A percentile compares a stretch with the other conserved stretches of the same genome.
Conservation (phyloP, 2,113 vertebrate genomes). For the Toxostoma redivivum region DNA sequence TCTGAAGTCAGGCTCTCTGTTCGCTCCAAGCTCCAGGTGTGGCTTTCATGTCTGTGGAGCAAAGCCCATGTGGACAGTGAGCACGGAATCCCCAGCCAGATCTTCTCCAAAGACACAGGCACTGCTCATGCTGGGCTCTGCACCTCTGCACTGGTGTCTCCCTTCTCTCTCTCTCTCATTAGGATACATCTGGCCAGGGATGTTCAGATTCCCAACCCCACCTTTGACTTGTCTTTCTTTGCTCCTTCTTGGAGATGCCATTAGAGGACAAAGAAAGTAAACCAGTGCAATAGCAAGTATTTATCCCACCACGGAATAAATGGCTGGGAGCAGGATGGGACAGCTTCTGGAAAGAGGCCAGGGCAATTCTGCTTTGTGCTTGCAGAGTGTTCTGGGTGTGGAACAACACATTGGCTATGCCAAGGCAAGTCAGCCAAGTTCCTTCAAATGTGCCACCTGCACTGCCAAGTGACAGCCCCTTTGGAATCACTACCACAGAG, state of each 20-base stretch:
- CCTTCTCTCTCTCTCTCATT: neutral
- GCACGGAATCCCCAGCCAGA: neutral
- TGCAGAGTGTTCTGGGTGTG: neutral
- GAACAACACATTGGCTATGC: neutral
- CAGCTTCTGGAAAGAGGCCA: neutral
- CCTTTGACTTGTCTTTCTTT: neutral
- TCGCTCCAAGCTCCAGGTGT: slow-evolving; percentile 93
- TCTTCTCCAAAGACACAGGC: neutral
- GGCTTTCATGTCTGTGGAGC: slow-evolving; percentile 87
- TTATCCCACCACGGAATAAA: neutral
- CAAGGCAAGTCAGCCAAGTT: neutral
- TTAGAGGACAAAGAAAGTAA: neutral
- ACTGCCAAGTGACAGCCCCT: neutral
- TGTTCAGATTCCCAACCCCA: neutral
- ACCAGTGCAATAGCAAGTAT: neutral
- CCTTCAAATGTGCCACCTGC: neutral
- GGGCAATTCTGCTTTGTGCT: neutral
- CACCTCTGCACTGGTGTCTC: neutral
- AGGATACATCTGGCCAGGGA: neutral
- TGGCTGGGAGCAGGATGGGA: neutral
- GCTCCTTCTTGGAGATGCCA: neutral
- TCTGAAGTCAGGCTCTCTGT: slow-evolving; percentile 94
- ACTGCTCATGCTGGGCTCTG: neutral
- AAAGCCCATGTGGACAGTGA: neutral
- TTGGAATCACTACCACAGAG: neutral